Base-by-base conservation (phyloP, 2,113 vertebrate genomes). In the Holacanthus passer region DNA sequence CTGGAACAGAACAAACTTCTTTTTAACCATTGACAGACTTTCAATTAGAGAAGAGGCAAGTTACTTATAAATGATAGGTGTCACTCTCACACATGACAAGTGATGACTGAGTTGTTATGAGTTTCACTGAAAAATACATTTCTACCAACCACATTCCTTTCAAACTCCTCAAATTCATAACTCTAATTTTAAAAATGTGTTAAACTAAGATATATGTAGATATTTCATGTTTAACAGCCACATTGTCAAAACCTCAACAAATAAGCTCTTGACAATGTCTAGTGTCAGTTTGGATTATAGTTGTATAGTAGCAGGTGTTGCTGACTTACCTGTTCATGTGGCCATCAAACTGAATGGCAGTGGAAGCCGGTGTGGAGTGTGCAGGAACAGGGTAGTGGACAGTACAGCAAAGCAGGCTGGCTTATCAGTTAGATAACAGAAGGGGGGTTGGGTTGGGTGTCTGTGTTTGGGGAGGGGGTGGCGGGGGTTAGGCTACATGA, bases 391-490 rank as follows among this genome's bases (percentile, higher is more conserved):
- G 73, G 66, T 39, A 84, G 53, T 47, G 84, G 73, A 87, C 85
- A 80, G 88, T 39, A 62, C 62, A 86, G 68, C 32, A 47, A 0
- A 60, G 66, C 85, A 78, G 43, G 47, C 84, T 41, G 77, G 71
- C 80, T 92, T 88, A 88, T 89, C 88, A 76, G 52, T 73, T 39
- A 81, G 85, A 88, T 86, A 91, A 89, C 83, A 83, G 85, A 17
- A 22, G 47, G 58, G 85, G 53, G 60, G 82, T 2, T 10, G 64
- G 68, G 84, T 5, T 13, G 63, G 56, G 56, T 75, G 62, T 22
- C 32, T 52, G 52, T 81, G 71, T 85, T 71, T 85, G 76, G 63
- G 77, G 84, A 68, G 81, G 74, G 84, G 70, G 75, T 11, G 53
- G 31, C 3, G 2, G 55, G 43, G 19, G 37, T 52, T 13, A 17